Base-by-base conservation (phyloP, 2,113 vertebrate species). In the Nycticorax nycticorax region DNA sequence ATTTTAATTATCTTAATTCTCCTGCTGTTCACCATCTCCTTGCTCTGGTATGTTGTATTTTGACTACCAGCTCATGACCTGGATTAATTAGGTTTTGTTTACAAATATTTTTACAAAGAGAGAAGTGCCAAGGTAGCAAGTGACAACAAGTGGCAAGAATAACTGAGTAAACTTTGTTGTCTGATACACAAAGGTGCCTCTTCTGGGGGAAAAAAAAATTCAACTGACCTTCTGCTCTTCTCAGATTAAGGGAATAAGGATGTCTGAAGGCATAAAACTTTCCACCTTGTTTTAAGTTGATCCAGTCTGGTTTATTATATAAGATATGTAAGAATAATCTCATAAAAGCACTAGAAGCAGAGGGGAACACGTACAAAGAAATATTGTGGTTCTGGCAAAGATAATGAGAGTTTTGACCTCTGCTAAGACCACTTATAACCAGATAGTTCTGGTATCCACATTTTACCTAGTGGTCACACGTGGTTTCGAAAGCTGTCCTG, bases 231-330 rank as follows among this genome's bases (percentile, higher is more conserved):
- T n/a, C 35, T 77, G 64, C 33, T 77, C 28, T 75, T 81, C 18
- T 89, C 53, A 48, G 48, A 8, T 0, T 2, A 48, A 56, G 47
- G 0, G 3, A 64, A 52, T 10, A 32, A 56, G 59, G 20, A n/a
- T 64, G 37, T 26, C 50, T 47, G 79, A 69, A 66, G 19, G 32
- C 52, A 43, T 66, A 30, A 85, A 69, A n/a, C 14, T n/a, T 73
- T 32, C 53, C 24, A 12, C 21, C 47, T 74, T 43, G 15, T 67
- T 47, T 60, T 41, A 62, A 50, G 23, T 80, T 63, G 55, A 74
- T 62, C 19, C 41, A 30, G 27, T 33, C 33, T 89, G 55, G 17
- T 56, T 73, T 68, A 23, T 55, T 89, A 23, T 27, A 9, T 55
- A 32, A 53, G 28, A 47, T 27, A 56, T 3, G 3, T 74, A 56